Evolutionary conservation across 2,797 vertebrate species (phyloP).

Genomic region (Aeoliscus strigatus): DNA sequence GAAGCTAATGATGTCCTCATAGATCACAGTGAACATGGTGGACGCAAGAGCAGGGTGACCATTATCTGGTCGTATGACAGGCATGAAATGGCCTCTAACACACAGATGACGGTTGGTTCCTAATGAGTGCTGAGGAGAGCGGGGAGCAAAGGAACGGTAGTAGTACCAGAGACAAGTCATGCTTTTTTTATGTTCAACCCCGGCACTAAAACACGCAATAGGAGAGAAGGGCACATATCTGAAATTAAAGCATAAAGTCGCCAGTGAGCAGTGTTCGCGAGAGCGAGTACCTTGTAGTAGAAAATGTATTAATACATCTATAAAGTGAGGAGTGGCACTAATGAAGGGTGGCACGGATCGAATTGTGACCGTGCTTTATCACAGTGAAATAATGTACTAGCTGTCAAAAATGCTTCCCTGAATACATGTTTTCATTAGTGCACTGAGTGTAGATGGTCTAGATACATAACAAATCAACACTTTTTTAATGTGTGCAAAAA

Average conservation of each 20-base stretch:
- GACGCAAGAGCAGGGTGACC: slow-evolving; percentile 51
- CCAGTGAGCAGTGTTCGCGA: slow-evolving; percentile 8
- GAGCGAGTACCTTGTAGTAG: slow-evolving; percentile 7
- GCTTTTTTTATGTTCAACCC: slow-evolving; percentile 24
- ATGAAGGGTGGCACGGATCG: slow-evolving; percentile 13
- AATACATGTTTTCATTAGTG: slow-evolving; percentile 10
- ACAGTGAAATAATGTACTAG: slow-evolving; percentile 1
- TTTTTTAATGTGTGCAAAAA: slow-evolving; percentile 11
- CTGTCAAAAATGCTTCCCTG: slow-evolving; percentile 5
- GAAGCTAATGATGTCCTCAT: slow-evolving; percentile 56
- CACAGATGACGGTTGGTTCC: slow-evolving; percentile 40
- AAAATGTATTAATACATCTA: slow-evolving; percentile 22
- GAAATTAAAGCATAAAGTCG: slow-evolving; percentile 29
- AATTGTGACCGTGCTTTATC: slow-evolving; percentile 4
- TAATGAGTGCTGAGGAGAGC: slow-evolving; percentile 45
- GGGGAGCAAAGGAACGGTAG: slow-evolving; percentile 14
- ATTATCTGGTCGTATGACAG: slow-evolving; percentile 53
- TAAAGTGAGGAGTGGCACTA: slow-evolving; percentile 24
- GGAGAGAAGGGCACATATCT: slow-evolving; percentile 29
- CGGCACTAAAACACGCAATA: slow-evolving; percentile 17
- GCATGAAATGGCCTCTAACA: slow-evolving; percentile 42
- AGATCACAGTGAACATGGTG: slow-evolving; percentile 53
- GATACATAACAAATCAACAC: slow-evolving; percentile 15
- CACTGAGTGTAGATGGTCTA: not conserved
- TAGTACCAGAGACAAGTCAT: slow-evolving; percentile 24